Percentiles rank a stretch among this genome's conserved stretches.
These are phyloP conservation scores for Papilio helenus DNA, from an alignment of 1,140 invertebrate genomes.

Conservation along the genomic window DNA sequence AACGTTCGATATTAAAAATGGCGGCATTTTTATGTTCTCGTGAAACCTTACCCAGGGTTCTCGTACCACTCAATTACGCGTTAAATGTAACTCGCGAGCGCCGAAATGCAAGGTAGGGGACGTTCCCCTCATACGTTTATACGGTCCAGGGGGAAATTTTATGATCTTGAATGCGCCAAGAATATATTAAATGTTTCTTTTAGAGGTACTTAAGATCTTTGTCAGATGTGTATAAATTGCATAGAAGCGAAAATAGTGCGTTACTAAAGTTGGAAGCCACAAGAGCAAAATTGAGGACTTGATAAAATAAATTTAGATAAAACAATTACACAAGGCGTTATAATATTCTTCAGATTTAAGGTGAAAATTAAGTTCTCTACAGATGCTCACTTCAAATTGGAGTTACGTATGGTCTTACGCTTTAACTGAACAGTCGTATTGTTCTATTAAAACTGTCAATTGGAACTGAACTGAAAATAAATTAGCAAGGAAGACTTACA, in stretches of 20 bases:
- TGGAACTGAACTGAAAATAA: no score
- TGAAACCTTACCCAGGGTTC: slow-evolving; percentile 15
- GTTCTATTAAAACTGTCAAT: no score
- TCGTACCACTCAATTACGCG: slow-evolving; percentile 21
- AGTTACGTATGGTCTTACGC: no score
- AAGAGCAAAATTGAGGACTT: no score
- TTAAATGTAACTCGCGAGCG: slow-evolving; percentile 11
- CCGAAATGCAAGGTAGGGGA: slow-evolving; percentile 9
- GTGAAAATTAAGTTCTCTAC: no score
- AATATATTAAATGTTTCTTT: slow-evolving; percentile 30
- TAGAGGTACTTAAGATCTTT: slow-evolving; percentile 9
- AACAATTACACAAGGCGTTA: neutral
- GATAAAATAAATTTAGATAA: neutral
- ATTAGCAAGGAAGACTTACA: no score
- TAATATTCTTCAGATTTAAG: no score
- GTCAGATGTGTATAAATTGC: neutral
- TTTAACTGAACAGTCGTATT: no score
- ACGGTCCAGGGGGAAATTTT: slow-evolving; percentile 20
- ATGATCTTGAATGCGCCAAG: slow-evolving; percentile 19
- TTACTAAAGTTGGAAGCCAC: neutral
- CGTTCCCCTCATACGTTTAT: slow-evolving; percentile 13
- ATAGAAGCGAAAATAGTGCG: neutral
- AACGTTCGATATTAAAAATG: slow-evolving; percentile 24
- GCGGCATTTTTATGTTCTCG: slow-evolving; percentile 17
- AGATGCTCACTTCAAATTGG: no score